Percentiles rank a stretch among this genome's conserved stretches.
phyloP scores from a whole-genome alignment of 92 coral and sea anemone species.

The Porites rus region DNA sequence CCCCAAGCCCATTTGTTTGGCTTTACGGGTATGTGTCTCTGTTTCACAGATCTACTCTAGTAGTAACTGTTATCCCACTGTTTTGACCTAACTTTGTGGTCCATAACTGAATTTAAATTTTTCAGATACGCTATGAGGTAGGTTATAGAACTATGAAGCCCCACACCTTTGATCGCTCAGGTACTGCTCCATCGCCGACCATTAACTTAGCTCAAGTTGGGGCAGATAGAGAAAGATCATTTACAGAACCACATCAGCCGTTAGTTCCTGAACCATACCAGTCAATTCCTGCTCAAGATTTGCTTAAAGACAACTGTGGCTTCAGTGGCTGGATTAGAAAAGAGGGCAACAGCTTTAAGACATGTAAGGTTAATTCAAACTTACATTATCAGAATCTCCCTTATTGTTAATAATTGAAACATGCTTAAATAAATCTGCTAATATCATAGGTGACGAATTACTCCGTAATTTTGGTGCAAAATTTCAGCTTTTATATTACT shows the following conservation, averaged over 20 bases:
- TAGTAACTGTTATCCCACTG: too few species aligned
- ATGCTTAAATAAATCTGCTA: too few species aligned
- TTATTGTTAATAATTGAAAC: too few species aligned
- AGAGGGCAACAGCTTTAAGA: slow-evolving; percentile 78
- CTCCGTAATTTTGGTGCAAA: too few species aligned
- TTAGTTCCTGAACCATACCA: slow-evolving; percentile 83
- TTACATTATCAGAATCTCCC: neutral
- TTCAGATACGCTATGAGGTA: neutral
- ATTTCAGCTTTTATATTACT: too few species aligned
- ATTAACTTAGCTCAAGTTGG: neutral
- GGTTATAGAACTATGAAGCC: neutral
- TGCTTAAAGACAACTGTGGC: slow-evolving; percentile 82
- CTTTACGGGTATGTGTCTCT: neutral
- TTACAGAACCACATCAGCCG: slow-evolving; percentile 13
- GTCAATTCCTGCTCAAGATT: slow-evolving; percentile 83
- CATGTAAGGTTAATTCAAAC: slow-evolving; percentile 61
- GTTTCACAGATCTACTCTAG: neutral
- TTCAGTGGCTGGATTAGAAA: slow-evolving; percentile 96
- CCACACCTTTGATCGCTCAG: neutral
- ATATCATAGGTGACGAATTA: too few species aligned
- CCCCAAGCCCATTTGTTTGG: neutral
- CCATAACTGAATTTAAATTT: neutral
- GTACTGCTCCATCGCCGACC: slow-evolving; percentile 4
- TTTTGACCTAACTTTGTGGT: neutral
- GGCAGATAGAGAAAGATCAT: slow-evolving; percentile 9